phyloP scores from a whole-genome alignment of 1,140 invertebrate genomes.

The Penaeus chinensis region DNA sequence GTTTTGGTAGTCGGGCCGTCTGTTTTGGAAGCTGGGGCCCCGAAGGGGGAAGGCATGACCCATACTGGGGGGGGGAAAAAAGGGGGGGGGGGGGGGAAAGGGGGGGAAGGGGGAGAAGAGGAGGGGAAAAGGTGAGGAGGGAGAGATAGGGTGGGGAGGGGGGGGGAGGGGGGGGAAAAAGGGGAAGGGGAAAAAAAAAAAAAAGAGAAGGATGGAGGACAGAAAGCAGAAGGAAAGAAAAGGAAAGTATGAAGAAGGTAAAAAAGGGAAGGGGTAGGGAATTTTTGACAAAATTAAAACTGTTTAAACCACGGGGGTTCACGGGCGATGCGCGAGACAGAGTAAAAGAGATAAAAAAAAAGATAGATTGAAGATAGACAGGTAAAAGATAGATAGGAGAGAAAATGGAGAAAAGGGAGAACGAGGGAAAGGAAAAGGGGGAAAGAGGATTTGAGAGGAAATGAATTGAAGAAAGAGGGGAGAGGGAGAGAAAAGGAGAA shows the following conservation, averaged over 20 bases:
- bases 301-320: neutral
- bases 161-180: no score
- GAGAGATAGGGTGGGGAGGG: neutral
- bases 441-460: neutral
- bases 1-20: no score
- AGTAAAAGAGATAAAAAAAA: neutral
- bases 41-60: neutral
- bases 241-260: neutral
- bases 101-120: neutral
- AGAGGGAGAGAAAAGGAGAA: neutral
- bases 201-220: neutral
- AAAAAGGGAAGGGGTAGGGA: neutral
- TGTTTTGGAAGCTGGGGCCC: neutral
- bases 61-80: no score
- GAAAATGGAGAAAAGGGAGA: no score
- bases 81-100: neutral
- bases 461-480: no score
- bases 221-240: neutral
- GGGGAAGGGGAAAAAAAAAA: neutral
- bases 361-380: neutral
- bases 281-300: neutral
- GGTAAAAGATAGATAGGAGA: neutral
- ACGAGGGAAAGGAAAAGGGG: neutral
- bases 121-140: neutral
- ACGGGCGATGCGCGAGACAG: neutral